phyloP scores from a whole-genome alignment of 1,140 invertebrate species.

The Drosophila nigrodunni region DNA sequence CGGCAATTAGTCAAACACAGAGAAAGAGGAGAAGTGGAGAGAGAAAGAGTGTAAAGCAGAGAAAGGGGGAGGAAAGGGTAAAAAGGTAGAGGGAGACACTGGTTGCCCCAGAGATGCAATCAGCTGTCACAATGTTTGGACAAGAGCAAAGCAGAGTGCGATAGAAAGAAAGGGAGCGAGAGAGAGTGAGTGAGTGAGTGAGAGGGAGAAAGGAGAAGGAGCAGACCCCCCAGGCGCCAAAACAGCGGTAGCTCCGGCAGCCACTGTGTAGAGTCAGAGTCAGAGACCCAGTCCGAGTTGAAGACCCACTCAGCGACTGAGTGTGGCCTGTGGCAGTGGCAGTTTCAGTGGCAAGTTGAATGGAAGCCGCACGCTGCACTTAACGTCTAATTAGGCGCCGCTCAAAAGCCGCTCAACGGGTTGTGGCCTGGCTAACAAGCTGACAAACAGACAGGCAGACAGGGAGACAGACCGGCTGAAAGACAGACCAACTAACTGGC shows the following conservation, averaged over 20 bases:
- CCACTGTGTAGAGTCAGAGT: not conserved
- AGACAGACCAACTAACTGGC: not conserved
- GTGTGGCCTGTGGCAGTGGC: conserved; percentile 3
- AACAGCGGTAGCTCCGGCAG: not conserved
- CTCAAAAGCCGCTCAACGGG: conserved; percentile 73
- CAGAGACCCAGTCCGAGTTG: not conserved
- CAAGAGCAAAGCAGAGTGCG: conserved; percentile 29
- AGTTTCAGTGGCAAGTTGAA: conserved; percentile 46
- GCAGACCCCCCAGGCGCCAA: not conserved
- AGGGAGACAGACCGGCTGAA: not conserved
- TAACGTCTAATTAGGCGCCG: conserved; percentile 78
- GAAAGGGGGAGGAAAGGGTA: not conserved
- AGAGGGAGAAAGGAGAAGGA: not conserved
- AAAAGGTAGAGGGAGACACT: too few relatives aligned
- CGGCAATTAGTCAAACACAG: conserved; percentile 70
- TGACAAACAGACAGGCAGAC: not conserved
- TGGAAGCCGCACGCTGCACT: conserved; percentile 59
- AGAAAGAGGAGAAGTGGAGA: not conserved
- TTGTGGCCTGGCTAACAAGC: conserved; percentile 18
- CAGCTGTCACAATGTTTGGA: conserved; percentile 77
- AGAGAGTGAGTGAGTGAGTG: not conserved
- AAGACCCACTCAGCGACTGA: not conserved
- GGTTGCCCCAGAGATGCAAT: conserved; percentile 53
- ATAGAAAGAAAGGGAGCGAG: not conserved
- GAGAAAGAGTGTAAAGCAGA: too few relatives aligned